Evolutionary conservation across 2,888 invertebrate genomes (phyloP), one percentile per base, ranked within the genome.

Genomic region (Dusona sp.): DNA sequence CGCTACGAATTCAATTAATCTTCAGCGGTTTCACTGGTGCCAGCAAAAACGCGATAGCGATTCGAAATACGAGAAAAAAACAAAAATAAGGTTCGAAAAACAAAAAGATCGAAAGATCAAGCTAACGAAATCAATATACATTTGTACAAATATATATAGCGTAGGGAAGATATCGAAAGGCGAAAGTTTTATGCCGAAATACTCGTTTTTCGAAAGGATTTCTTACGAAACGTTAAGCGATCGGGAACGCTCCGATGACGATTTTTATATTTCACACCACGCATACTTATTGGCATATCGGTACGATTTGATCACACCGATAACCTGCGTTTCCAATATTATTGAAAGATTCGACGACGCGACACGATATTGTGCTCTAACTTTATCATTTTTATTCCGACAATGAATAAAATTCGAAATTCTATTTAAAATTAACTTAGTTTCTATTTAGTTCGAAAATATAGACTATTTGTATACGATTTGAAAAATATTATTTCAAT

Each of bases 101-200:
- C 29, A 74, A 54, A 78, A 68, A 68, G 45, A 82, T 61, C 29
- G 42, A 79, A 72, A 19, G 64, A 77, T 73, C 81, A 78, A 25
- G 78, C 61, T 61, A 86, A 82, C 64, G 79, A 79, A 87, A 84
- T 87, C 86, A 79, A 84, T 78, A 68, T 51, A 57, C 45, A 36
- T 48, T 64, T 45, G 45, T 77, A 73, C 54, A 38, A 38, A 67
- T 38, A 22, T 65, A 65, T 25, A 65, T 38, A 42, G 67, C 29
- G 48, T 75, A 74, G 81, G 84, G 84, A 87, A 84, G 81, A 84
- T 82, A 87, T 87, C 84, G 86, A 87, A 48, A 87, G 86, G 86
- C 84, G 86, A 87, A 87, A 87, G 86, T 87, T 82, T 87, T 87
- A 82, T 82, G 79, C 86, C 70, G 86, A 87, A 87, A 87, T 84